phyloP scores from a whole-genome alignment of 2,888 invertebrate species.

The Cyaniris semiargus region DNA sequence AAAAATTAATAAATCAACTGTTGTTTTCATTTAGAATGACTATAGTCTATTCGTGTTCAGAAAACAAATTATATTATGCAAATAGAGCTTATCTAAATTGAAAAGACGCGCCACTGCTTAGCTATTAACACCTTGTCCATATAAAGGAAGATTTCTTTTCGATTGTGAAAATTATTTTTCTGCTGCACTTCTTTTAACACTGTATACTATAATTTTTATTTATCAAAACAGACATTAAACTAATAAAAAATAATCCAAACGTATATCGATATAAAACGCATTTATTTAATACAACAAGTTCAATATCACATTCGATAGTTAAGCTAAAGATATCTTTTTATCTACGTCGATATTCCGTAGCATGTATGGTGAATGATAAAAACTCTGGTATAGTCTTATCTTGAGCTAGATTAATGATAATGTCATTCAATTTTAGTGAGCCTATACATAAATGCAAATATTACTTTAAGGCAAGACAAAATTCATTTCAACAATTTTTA shows the following conservation, averaged over 20 bases:
- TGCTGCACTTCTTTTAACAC: no score
- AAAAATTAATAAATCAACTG: conserved; percentile 46
- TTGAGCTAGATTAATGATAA: background rate
- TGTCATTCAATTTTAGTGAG: background rate
- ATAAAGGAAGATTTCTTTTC: no score
- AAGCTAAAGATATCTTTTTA: background rate
- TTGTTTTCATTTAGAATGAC: background rate
- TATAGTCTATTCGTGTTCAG: background rate
- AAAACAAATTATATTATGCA: background rate
- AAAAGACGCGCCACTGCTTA: no score
- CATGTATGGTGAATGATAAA: background rate
- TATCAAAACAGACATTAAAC: background rate
- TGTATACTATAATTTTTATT: no score
- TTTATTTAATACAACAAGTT: background rate
- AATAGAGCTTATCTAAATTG: no score
- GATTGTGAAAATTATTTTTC: no score
- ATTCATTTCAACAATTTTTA: background rate
- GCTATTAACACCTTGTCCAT: no score
- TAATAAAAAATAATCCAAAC: background rate
- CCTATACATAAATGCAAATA: background rate
- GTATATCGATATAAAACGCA: background rate
- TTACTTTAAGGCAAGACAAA: background rate
- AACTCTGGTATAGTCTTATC: background rate
- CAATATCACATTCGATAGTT: conserved; percentile 1
- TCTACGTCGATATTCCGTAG: background rate